Conservation (phyloP, 2,797 vertebrate genomes). For the Hydrolagus colliei region DNA sequence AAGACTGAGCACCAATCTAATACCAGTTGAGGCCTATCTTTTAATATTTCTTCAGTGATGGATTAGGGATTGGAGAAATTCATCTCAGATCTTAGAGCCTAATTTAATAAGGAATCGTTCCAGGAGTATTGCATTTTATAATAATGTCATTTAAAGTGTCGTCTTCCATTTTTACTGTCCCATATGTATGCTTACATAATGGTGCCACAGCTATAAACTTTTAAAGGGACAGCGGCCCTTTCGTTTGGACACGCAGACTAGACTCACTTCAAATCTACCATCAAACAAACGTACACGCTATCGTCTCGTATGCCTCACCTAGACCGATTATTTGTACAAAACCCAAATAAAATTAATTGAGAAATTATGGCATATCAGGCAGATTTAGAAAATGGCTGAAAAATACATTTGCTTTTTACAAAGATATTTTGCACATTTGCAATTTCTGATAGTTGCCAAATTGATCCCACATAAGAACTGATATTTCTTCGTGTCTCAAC, state of each 20-base stretch:
- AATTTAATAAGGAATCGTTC: constrained; percentile 99
- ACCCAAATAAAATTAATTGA: neutral
- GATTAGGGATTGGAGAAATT: constrained; percentile 99
- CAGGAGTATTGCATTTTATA: constrained; percentile 99
- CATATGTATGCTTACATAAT: constrained; percentile 98
- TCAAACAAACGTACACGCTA: constrained; percentile 1
- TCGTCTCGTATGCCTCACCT: neutral
- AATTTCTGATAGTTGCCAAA: neutral
- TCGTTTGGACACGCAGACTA: constrained; percentile 32
- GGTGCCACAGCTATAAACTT: constrained; percentile 92
- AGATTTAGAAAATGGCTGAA: constrained; percentile 6
- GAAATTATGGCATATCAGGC: neutral
- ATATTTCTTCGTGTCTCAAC: neutral
- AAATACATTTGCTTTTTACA: neutral
- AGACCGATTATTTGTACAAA: neutral
- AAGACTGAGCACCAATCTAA: constrained; percentile 99
- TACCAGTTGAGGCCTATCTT: constrained; percentile 99
- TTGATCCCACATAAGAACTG: neutral
- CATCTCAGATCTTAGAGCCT: constrained; percentile 99
- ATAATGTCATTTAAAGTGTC: constrained; percentile 99
- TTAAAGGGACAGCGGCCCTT: constrained; percentile 73
- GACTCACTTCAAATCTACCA: constrained; percentile 17
- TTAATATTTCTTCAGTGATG: constrained; percentile 99
- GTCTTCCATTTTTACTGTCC: constrained; percentile 99
- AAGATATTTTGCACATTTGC: neutral